Evolutionary conservation across 2,113 vertebrate genomes (phyloP).

Genomic region (Opisthocomus hoazin): DNA sequence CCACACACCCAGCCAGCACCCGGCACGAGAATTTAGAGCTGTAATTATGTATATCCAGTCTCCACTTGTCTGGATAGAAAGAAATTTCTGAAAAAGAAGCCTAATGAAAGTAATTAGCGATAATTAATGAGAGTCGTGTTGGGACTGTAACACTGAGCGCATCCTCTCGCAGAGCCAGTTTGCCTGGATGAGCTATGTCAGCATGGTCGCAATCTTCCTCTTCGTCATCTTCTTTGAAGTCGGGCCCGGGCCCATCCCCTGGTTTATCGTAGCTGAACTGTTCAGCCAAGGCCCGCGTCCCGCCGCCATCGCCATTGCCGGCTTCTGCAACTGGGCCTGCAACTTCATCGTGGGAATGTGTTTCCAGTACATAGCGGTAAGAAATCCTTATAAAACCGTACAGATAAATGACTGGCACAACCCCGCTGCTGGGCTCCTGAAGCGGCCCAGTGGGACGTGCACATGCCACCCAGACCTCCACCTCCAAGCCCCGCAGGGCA

Average conservation of each 20-base stretch:
- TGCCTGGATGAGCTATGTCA: conserved; percentile 91
- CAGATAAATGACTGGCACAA: fast-evolving
- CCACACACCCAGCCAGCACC: not conserved
- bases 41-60: not conserved
- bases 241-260: conserved; percentile 93
- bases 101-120: not conserved
- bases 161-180: conserved; percentile 35
- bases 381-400: not conserved
- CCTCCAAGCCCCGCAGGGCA: not conserved
- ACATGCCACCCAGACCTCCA: not conserved
- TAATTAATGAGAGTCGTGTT: not conserved
- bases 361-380: conserved; percentile 89
- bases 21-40: not conserved
- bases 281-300: conserved; percentile 96
- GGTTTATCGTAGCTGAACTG: conserved; percentile 96
- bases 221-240: conserved; percentile 97
- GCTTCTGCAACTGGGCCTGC: conserved; percentile 92
- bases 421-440: not conserved
- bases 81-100: not conserved
- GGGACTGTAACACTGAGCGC: not conserved
- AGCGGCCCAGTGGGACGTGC: not conserved
- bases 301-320: conserved; percentile 84
- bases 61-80: not conserved
- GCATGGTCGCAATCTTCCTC: conserved; percentile 89
- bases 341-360: conserved; percentile 94